These are phyloP conservation scores for Rhyzopertha dominica DNA, from an alignment of 1,140 invertebrate species.

Conservation along the genomic window DNA sequence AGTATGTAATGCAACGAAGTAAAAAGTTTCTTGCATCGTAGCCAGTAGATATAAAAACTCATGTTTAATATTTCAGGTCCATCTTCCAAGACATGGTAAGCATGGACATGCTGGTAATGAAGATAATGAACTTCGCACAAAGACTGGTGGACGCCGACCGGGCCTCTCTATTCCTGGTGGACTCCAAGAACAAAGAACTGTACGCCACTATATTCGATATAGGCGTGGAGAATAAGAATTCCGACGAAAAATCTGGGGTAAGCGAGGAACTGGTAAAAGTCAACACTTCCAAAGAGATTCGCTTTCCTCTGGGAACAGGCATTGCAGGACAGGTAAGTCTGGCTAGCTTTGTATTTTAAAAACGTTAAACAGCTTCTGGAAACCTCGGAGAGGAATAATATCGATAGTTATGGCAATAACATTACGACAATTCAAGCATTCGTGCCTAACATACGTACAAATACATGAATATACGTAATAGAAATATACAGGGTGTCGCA, in stretches of 20 bases:
- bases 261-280: slow-evolving; percentile 35
- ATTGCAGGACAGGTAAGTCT: slow-evolving; percentile 54
- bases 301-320: slow-evolving; percentile 53
- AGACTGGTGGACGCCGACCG: slow-evolving; percentile 74
- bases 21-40: too few relatives aligned
- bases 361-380: too few relatives aligned
- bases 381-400: too few relatives aligned
- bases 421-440: too few relatives aligned
- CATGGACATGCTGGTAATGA: slow-evolving; percentile 76
- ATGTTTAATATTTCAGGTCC: slow-evolving; percentile 46
- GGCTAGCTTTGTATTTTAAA: too few relatives aligned
- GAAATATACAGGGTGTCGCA: too few relatives aligned
- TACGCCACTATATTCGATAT: slow-evolving; percentile 80
- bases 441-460: too few relatives aligned
- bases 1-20: too few relatives aligned
- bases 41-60: too few relatives aligned
- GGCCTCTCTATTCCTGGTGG: slow-evolving; percentile 72
- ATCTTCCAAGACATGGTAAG: slow-evolving; percentile 80
- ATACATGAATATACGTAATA: too few relatives aligned
- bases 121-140: slow-evolving; percentile 79
- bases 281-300: slow-evolving; percentile 46
- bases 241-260: slow-evolving; percentile 15
- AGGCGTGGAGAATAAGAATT: slow-evolving; percentile 45
- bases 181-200: slow-evolving; percentile 65
- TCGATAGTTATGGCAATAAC: too few relatives aligned